Evolutionary conservation across 2,113 vertebrate species (phyloP).

Genomic region (Burhinus oedicnemus): DNA sequence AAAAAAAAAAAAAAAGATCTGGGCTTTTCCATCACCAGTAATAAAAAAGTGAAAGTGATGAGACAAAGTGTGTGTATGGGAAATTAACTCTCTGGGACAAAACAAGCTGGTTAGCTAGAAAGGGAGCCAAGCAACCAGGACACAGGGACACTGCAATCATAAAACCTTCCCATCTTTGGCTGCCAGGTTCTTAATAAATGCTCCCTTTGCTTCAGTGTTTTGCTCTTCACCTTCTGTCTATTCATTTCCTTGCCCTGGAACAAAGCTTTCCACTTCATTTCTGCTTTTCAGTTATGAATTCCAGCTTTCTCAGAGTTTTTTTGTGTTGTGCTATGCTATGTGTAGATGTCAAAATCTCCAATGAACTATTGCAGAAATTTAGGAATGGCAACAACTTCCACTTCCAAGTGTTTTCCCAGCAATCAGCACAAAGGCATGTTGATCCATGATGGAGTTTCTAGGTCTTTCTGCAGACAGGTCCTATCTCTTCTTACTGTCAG

Average conservation of each 20-base stretch:
- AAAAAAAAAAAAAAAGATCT: background rate
- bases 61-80: background rate
- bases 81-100: constrained; percentile 33
- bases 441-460: background rate
- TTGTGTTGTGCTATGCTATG: background rate
- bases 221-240: background rate
- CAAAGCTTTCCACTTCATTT: background rate
- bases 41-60: constrained; percentile 3
- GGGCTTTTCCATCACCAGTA: background rate
- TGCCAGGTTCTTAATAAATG: background rate
- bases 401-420: background rate
- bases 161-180: background rate
- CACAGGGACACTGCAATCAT: background rate
- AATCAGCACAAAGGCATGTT: background rate
- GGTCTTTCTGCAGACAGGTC: background rate
- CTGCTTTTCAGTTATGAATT: background rate
- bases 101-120: constrained; percentile 18
- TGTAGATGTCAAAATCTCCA: background rate
- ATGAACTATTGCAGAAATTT: background rate
- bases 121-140: background rate
- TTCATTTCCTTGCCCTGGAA: background rate
- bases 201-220: constrained; percentile 1
- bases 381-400: background rate
- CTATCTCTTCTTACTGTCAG: background rate
- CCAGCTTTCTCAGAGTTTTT: background rate